Base-by-base conservation (phyloP, 1,140 invertebrate genomes). In the Drosophila murphyi region DNA sequence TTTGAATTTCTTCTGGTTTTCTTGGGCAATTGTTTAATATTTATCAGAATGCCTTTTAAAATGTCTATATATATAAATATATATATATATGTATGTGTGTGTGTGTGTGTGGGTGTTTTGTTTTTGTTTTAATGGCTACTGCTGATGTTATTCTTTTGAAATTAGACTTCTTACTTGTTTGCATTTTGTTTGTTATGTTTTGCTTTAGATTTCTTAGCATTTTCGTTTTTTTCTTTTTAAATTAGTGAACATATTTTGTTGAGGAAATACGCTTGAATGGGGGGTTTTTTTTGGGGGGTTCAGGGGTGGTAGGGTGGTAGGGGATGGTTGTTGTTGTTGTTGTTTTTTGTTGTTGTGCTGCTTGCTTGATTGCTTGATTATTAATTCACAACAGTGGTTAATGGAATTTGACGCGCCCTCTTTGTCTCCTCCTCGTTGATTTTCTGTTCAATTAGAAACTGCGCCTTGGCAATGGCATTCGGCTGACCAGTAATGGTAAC, bases 381-480 rank as follows among this genome's bases (percentile, higher is more conserved):
- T 80, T 82, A 92, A 91, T 92, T 92, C 85, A 96, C 95, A 93
- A 96, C 95, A 92, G 95, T 95, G 88, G 95, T 95, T 93, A 97
- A 95, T 93, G 95, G 95, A 94, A 96, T 97, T 93, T 97, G 97
- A 92, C 97, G 95, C 86, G 97, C 97, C 93, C 98, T 95, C 94
- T 98, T 98, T 76, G 96, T 94, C 94, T 99, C 97, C 94, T 98
- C 98, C 93, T 98, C 97, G 93, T 95, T 96, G 93, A 99, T 98
- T 93, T 97, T 96, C 94, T 98, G 97, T 94, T 98, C 97, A 93
- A 99, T 99, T 93, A 98, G 95, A 94, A 96, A 97, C 91, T 98
- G 96, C 93, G 98, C 98, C 93, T 96, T 97, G 92, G 94, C 94
- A 93, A 99, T 98, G 93, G 97, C 96, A 94, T 95, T 96, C 79